Conservation (phyloP, 2,888 invertebrate species). For the Napeogenes inachia region DNA sequence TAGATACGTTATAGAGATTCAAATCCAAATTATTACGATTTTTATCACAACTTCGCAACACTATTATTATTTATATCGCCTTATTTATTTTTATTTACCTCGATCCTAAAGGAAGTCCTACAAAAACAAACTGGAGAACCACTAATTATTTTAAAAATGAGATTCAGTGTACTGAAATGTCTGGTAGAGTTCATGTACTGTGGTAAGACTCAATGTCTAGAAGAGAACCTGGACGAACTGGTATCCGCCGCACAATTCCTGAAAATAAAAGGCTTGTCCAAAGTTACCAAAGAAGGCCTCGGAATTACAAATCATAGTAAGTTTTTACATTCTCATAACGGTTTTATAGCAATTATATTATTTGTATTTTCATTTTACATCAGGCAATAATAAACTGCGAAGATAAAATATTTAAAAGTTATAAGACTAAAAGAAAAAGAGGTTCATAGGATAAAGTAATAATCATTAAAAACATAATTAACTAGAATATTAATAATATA, state of each 20-base stretch:
- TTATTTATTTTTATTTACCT: slow-evolving; percentile 12
- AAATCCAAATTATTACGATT: too few species aligned
- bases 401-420: too few species aligned
- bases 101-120: slow-evolving; percentile 70
- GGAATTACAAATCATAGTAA: slow-evolving; percentile 66
- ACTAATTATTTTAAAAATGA: slow-evolving; percentile 81
- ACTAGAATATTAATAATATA: background rate
- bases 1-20: too few species aligned
- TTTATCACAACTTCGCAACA: background rate
- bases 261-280: slow-evolving; percentile 79
- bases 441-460: background rate
- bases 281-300: slow-evolving; percentile 74
- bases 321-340: slow-evolving; percentile 26
- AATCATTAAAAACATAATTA: background rate
- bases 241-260: slow-evolving; percentile 84
- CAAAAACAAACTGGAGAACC: slow-evolving; percentile 78
- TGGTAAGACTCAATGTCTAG: slow-evolving; percentile 83
- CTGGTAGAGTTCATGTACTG: slow-evolving; percentile 87
- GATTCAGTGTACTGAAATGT: slow-evolving; percentile 83
- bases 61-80: background rate
- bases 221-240: slow-evolving; percentile 82
- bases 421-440: too few species aligned
- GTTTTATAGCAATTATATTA: background rate
- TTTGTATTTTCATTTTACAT: background rate
- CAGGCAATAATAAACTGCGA: too few species aligned